phyloP scores from a whole-genome alignment of 30 jellyfish, hydroid and myxozoan genomes.

The Chrysaora quinquecirrha region DNA sequence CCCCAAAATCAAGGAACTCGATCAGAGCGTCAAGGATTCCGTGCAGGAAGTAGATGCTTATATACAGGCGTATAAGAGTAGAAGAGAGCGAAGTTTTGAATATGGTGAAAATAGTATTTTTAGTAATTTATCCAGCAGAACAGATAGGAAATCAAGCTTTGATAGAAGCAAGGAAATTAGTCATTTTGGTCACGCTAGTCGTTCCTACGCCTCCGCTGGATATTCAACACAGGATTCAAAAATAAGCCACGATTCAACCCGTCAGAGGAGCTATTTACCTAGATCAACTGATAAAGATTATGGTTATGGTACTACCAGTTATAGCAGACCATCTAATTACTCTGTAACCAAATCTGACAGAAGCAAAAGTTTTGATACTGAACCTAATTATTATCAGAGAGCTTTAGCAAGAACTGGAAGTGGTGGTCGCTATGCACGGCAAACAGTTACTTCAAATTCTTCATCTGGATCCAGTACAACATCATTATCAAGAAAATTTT shows the following conservation, averaged over 20 bases:
- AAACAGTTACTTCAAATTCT: slow-evolving; percentile 12
- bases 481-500: slow-evolving; percentile 27
- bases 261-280: neutral
- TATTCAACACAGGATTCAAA: neutral
- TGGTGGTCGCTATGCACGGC: slow-evolving; percentile 52
- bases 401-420: slow-evolving; percentile 58
- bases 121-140: slow-evolving; percentile 5
- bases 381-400: slow-evolving; percentile 10
- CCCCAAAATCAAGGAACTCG: slow-evolving; percentile 14
- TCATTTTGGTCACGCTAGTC: slow-evolving; percentile 31
- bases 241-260: neutral
- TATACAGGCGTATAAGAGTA: slow-evolving; percentile 61
- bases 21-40: slow-evolving; percentile 51
- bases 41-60: slow-evolving; percentile 71
- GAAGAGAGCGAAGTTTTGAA: slow-evolving; percentile 70
- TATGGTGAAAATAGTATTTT: slow-evolving; percentile 30
- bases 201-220: slow-evolving; percentile 28
- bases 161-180: slow-evolving; percentile 16
- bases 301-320: slow-evolving; percentile 11
- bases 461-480: slow-evolving; percentile 28
- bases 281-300: slow-evolving; percentile 23
- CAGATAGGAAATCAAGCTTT: slow-evolving; percentile 56
- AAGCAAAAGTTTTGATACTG: slow-evolving; percentile 60
- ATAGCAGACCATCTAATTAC: slow-evolving; percentile 14
- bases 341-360: slow-evolving; percentile 26